Conservation (phyloP, 2,113 vertebrate genomes). For the Ceuthmochares aereus region DNA sequence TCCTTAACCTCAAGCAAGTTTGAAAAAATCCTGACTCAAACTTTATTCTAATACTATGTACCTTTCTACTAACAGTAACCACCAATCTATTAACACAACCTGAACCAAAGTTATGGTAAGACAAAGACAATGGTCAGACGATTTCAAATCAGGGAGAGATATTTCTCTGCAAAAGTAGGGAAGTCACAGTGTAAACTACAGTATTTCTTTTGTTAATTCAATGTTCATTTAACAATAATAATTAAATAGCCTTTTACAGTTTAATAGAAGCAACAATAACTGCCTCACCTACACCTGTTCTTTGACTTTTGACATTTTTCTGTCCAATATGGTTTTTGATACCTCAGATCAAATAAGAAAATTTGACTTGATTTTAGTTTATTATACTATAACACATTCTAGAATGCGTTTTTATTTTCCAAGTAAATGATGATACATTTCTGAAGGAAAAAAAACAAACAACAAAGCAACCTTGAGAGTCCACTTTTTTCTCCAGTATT, state of each 20-base stretch:
- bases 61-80: background rate
- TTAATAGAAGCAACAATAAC: background rate
- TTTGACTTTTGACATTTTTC: background rate
- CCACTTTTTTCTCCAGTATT: background rate
- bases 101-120: background rate
- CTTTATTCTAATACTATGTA: background rate
- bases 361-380: background rate
- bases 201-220: background rate
- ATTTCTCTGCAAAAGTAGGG: background rate
- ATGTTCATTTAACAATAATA: background rate
- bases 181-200: background rate
- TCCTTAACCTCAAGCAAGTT: background rate
- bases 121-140: background rate
- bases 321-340: background rate
- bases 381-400: background rate
- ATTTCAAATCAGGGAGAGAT: background rate
- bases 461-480: background rate
- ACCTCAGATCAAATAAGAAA: background rate
- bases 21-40: background rate
- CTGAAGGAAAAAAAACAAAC: background rate
- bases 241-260: background rate
- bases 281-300: background rate
- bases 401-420: background rate
- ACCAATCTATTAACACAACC: background rate
- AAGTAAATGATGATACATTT: background rate